These are phyloP conservation scores for Felis chaus DNA, from an alignment of 2,113 vertebrate species.

Conservation along the genomic window DNA sequence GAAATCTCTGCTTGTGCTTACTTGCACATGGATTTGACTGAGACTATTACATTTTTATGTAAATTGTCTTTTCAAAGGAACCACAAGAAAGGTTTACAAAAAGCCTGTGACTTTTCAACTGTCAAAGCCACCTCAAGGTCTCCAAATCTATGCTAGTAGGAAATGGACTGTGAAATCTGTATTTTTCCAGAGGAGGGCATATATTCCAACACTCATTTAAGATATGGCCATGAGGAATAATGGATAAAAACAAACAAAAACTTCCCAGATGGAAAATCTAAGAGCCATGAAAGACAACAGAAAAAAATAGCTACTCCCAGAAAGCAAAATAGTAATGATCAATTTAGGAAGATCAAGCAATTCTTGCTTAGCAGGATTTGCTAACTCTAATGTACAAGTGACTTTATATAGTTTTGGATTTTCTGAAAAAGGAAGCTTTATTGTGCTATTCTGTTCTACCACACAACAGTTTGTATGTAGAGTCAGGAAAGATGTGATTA, in stretches of 20 bases:
- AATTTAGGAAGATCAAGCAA: neutral
- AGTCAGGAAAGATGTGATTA: neutral
- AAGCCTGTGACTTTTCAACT: neutral
- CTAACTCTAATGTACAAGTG: neutral
- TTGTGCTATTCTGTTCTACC: neutral
- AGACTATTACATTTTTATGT: neutral
- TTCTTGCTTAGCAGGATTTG: neutral
- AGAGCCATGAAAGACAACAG: neutral
- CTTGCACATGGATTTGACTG: neutral
- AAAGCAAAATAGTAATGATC: neutral
- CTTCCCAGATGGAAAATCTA: neutral
- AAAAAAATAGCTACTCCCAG: neutral
- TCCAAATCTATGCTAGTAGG: neutral
- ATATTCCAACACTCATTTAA: neutral
- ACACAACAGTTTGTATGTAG: neutral
- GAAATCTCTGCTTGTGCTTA: neutral
- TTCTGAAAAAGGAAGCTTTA: neutral
- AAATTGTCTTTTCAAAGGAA: conserved; percentile 20
- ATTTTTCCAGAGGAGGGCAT: neutral
- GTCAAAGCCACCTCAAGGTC: neutral
- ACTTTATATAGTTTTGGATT: neutral
- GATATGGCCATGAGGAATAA: neutral
- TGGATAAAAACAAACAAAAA: neutral
- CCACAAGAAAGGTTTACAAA: neutral
- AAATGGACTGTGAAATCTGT: conserved; percentile 12